Percentiles rank a stretch among this genome's conserved stretches.
Conservation (phyloP, 35 echinoderm and acorn worm species). For the Diadema setosum region DNA sequence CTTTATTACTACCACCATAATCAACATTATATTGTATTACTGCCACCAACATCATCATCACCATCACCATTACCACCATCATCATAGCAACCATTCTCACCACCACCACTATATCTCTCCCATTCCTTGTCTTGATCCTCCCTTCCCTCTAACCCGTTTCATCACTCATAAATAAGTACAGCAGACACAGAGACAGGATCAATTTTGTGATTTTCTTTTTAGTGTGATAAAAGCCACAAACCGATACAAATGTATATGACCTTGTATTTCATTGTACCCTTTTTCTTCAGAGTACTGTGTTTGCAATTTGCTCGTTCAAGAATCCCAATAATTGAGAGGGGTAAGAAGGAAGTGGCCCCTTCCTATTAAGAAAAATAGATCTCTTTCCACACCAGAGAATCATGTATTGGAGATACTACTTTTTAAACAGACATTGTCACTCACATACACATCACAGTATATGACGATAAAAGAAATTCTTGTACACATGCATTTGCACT, state of each 20-base stretch:
- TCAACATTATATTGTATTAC: neutral
- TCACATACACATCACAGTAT: neutral
- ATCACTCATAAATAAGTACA: neutral
- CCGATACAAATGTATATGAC: neutral
- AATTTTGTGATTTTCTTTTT: neutral
- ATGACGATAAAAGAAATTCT: neutral
- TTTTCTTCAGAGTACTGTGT: neutral
- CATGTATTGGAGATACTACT: neutral
- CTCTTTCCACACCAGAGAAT: neutral
- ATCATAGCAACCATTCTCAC: neutral
- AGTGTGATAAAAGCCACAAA: constrained; percentile 6
- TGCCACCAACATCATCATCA: neutral
- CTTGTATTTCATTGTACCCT: neutral
- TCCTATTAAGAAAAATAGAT: neutral
- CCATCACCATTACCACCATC: neutral
- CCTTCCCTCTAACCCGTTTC: neutral
- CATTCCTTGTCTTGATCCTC: neutral
- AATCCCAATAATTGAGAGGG: too few species aligned
- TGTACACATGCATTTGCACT: too few species aligned
- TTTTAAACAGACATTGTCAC: neutral
- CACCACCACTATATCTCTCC: neutral
- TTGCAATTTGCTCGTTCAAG: too few species aligned
- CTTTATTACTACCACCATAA: neutral
- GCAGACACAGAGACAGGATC: neutral
- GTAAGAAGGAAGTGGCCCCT: neutral